phyloP scores from a whole-genome alignment of 2,797 vertebrate genomes.

The Chelon auratus region DNA sequence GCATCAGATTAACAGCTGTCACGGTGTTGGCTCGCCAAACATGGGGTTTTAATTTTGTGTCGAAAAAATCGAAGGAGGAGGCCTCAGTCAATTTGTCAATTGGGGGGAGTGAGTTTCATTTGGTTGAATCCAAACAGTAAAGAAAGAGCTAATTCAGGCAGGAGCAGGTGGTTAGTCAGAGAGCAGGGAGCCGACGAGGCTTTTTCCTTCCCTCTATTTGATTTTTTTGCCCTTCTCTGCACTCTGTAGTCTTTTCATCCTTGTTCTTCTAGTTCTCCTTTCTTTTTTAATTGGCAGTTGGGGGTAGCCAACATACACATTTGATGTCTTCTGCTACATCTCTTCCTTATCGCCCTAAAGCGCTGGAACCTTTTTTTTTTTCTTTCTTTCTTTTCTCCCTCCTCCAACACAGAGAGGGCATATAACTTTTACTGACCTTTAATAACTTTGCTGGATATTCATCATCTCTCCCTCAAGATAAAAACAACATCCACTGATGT shows the following conservation, averaged over 20 bases:
- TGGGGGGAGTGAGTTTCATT: slow-evolving; percentile 74
- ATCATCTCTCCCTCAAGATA: slow-evolving; percentile 57
- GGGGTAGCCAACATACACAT: slow-evolving; percentile 60
- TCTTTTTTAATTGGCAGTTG: slow-evolving; percentile 74
- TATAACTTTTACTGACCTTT: slow-evolving; percentile 68
- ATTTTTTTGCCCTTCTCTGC: slow-evolving; percentile 66
- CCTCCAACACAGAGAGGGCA: slow-evolving; percentile 39
- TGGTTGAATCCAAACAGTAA: slow-evolving; percentile 74
- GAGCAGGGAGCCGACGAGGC: slow-evolving; percentile 51
- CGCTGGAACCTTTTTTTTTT: slow-evolving; percentile 30
- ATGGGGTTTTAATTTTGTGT: slow-evolving; percentile 60
- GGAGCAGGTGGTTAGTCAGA: slow-evolving; percentile 77
- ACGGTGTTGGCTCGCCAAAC: slow-evolving; percentile 61
- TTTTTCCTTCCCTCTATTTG: slow-evolving; percentile 62
- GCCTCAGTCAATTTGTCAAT: slow-evolving; percentile 69
- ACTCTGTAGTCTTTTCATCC: slow-evolving; percentile 61
- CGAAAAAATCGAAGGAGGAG: slow-evolving; percentile 56
- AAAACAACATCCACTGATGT: slow-evolving; percentile 57
- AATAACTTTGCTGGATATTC: slow-evolving; percentile 59
- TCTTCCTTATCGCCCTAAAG: slow-evolving; percentile 58
- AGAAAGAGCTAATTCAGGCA: slow-evolving; percentile 80
- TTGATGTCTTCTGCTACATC: slow-evolving; percentile 55
- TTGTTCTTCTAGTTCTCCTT: slow-evolving; percentile 48
- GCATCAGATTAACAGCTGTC: slow-evolving; percentile 61
- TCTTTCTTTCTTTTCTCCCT: too few relatives aligned